These are phyloP conservation scores for Folsomia manolachei DNA, from an alignment of 2,888 invertebrate genomes.

Conservation along the genomic window DNA sequence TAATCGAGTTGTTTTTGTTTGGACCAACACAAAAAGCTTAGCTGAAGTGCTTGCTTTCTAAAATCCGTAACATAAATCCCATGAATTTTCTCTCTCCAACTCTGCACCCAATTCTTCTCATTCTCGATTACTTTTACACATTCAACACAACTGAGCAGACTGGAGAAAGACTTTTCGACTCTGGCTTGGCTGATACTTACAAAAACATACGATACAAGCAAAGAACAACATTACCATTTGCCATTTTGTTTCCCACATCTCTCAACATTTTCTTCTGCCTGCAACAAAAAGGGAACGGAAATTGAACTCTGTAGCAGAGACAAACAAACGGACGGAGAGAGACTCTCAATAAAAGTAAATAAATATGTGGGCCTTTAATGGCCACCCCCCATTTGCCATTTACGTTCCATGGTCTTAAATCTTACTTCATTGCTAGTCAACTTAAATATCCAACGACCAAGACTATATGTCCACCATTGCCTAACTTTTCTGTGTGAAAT, in stretches of 20 bases:
- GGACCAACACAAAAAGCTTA: no score
- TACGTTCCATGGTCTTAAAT: not conserved
- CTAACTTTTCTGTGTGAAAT: no score
- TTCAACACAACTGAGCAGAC: not conserved
- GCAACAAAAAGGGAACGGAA: not conserved
- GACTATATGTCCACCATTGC: not conserved
- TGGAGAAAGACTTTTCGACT: not conserved
- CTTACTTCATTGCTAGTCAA: conserved; percentile 8
- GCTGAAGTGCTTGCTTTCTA: no score
- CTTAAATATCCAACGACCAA: not conserved
- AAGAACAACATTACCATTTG: not conserved
- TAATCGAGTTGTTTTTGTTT: no score
- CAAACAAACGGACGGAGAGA: not conserved
- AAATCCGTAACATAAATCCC: no score
- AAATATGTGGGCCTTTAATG: not conserved
- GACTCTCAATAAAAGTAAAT: conserved; percentile 4
- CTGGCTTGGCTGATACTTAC: no score
- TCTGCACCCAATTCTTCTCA: no score
- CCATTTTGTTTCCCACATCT: not conserved
- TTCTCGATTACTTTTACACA: not conserved
- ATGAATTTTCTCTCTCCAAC: no score
- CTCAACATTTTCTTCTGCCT: not conserved
- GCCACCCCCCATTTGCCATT: not conserved
- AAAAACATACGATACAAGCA: not conserved
- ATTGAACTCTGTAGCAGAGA: no score